A percentile compares a stretch with the other conserved stretches of the same genome.
These are phyloP conservation scores for Chaenogobius annularis DNA, from an alignment of 2,113 vertebrate species.

Conservation along the genomic window DNA sequence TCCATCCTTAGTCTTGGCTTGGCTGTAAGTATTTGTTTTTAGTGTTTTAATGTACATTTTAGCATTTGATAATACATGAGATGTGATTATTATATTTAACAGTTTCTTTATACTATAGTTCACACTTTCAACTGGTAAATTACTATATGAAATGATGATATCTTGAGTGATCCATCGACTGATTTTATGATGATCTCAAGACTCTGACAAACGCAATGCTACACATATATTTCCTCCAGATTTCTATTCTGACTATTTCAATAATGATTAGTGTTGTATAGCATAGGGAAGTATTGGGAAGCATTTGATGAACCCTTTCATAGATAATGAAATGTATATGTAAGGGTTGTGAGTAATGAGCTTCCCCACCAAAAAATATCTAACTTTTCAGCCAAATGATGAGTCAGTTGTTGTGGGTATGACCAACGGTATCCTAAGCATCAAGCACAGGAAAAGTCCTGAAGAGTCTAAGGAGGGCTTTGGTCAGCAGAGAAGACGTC, in stretches of 20 bases:
- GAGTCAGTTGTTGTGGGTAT: conserved; percentile 91
- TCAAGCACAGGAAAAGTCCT: conserved; percentile 86
- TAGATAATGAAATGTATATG: too few species aligned
- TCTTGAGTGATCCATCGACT: conserved; percentile 3
- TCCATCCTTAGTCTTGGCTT: conserved; percentile 92
- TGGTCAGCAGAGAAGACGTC: conserved; percentile 71
- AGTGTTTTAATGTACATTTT: neutral
- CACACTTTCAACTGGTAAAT: neutral
- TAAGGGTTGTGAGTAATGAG: too few species aligned
- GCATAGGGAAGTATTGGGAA: too few species aligned
- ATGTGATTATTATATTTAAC: neutral
- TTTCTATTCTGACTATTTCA: too few species aligned
- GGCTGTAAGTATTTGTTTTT: conserved; percentile 81
- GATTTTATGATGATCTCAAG: conserved; percentile 1
- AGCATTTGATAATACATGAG: neutral
- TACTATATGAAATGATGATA: neutral
- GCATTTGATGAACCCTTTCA: too few species aligned
- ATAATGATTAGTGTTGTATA: neutral
- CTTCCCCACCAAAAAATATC: neutral
- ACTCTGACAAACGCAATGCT: neutral
- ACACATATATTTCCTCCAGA: neutral
- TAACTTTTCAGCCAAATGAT: conserved; percentile 84
- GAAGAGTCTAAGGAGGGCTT: conserved; percentile 76
- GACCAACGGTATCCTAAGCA: conserved; percentile 90
- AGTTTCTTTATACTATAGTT: neutral